Evolutionary conservation across 2,113 vertebrate species (phyloP).

Genomic region (Opisthocomus hoazin): DNA sequence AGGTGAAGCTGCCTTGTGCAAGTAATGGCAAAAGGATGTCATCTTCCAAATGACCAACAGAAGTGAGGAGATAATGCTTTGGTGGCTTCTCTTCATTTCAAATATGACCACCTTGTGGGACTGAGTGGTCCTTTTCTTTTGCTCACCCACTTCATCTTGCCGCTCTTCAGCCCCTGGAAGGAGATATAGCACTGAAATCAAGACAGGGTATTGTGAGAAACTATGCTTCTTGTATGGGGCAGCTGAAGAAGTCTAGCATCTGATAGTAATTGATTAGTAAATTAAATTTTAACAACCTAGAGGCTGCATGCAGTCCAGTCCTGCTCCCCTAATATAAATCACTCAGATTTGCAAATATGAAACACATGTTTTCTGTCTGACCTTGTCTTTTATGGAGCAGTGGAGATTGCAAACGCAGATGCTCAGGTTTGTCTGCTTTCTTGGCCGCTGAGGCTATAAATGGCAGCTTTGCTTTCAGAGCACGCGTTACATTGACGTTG

Average conservation of each 20-base stretch:
- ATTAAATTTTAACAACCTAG: slow-evolving; percentile 51
- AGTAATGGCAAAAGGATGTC: neutral
- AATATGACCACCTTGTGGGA: neutral
- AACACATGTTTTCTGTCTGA: slow-evolving; percentile 55
- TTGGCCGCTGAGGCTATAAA: neutral
- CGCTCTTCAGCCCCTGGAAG: neutral
- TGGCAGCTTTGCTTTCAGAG: slow-evolving; percentile 12
- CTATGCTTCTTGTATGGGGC: neutral
- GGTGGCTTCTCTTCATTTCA: neutral
- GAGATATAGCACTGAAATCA: neutral
- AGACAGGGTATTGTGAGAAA: neutral
- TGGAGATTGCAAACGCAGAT: slow-evolving; percentile 52
- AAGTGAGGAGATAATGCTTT: neutral
- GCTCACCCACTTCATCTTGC: neutral
- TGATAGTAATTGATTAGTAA: slow-evolving; percentile 54
- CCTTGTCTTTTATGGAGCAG: slow-evolving; percentile 28
- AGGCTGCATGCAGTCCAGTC: slow-evolving; percentile 18
- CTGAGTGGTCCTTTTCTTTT: neutral
- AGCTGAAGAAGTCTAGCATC: slow-evolving; percentile 34
- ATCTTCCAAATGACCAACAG: neutral
- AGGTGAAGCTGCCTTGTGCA: neutral
- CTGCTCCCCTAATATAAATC: slow-evolving; percentile 28
- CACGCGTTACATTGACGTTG: neutral
- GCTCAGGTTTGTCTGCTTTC: slow-evolving; percentile 33
- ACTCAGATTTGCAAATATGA: slow-evolving; percentile 27